phyloP scores from a whole-genome alignment of 1,140 invertebrate species.

The Drosophila rhopaloa region DNA sequence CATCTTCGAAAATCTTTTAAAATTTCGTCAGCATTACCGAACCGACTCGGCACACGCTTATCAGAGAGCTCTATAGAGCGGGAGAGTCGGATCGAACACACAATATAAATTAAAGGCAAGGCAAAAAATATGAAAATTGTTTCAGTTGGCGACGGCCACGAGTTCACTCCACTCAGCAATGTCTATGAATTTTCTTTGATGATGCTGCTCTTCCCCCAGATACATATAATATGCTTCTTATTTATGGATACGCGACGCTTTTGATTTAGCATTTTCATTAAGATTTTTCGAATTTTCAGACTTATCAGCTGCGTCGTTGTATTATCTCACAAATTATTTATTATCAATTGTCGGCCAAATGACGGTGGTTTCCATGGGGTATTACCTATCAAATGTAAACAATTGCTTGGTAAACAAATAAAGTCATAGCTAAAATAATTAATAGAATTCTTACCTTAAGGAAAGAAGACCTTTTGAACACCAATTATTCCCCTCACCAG shows the following conservation, averaged over 20 bases:
- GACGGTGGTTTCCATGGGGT: constrained; percentile 36
- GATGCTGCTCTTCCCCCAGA: constrained; percentile 41
- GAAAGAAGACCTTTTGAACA: not conserved
- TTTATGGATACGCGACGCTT: constrained; percentile 70
- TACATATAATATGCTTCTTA: constrained; percentile 33
- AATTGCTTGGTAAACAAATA: constrained; percentile 32
- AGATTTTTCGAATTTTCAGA: constrained; percentile 37
- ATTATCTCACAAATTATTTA: constrained; percentile 48
- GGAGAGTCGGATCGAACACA: constrained; percentile 10
- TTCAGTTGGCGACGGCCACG: constrained; percentile 67
- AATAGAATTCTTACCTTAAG: constrained; percentile 9
- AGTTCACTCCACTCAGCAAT: constrained; percentile 70
- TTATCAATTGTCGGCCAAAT: constrained; percentile 8
- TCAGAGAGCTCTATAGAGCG: constrained; percentile 18
- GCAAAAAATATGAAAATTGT: constrained; percentile 51
- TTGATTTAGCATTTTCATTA: constrained; percentile 57
- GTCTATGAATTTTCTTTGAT: constrained; percentile 79
- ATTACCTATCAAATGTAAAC: constrained; percentile 31
- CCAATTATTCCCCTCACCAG: constrained; percentile 3
- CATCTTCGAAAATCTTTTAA: constrained; percentile 41
- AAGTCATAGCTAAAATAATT: constrained; percentile 14
- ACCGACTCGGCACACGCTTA: constrained; percentile 38
- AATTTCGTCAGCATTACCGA: constrained; percentile 70
- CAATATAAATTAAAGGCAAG: constrained; percentile 23
- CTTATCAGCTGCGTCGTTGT: constrained; percentile 44